These are phyloP conservation scores for Meloidogyne floridensis DNA, from an alignment of 1,140 invertebrate genomes.

Conservation along the genomic window DNA sequence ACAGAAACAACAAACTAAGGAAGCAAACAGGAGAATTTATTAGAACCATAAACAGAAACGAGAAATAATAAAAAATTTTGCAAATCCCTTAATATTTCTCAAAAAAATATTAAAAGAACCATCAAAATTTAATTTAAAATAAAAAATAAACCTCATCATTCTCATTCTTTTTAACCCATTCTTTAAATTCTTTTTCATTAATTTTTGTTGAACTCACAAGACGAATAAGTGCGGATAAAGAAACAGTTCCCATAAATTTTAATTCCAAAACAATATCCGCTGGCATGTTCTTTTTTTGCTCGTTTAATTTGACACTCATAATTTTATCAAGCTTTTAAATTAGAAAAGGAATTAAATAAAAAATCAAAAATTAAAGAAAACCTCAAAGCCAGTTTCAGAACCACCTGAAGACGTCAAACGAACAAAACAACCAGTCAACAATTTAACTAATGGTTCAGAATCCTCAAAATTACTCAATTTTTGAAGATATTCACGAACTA, in stretches of 20 bases:
- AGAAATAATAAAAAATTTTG: too few species aligned
- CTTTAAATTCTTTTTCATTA: too few species aligned
- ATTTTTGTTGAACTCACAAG: too few species aligned
- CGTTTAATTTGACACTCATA: slow-evolving; percentile 10
- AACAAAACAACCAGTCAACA: slow-evolving; percentile 20
- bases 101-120: too few species aligned
- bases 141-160: not conserved
- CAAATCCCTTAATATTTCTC: too few species aligned
- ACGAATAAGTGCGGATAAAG: too few species aligned
- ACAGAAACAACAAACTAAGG: too few species aligned
- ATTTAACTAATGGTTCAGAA: not conserved
- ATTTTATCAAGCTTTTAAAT: slow-evolving; percentile 20
- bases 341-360: not conserved
- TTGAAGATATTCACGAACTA: slow-evolving; percentile 14
- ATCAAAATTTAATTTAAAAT: too few species aligned
- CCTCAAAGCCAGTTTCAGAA: slow-evolving; percentile 25
- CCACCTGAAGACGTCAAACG: slow-evolving; percentile 12
- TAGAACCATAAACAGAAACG: too few species aligned
- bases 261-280: slow-evolving; percentile 15
- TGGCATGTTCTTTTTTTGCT: not conserved
- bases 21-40: too few species aligned
- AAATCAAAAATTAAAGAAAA: not conserved
- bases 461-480: slow-evolving; percentile 7
- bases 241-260: not conserved
- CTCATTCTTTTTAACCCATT: too few species aligned